These are phyloP conservation scores for Halcyon smyrnensis DNA, from an alignment of 2,797 vertebrate genomes.

Conservation along the genomic window DNA sequence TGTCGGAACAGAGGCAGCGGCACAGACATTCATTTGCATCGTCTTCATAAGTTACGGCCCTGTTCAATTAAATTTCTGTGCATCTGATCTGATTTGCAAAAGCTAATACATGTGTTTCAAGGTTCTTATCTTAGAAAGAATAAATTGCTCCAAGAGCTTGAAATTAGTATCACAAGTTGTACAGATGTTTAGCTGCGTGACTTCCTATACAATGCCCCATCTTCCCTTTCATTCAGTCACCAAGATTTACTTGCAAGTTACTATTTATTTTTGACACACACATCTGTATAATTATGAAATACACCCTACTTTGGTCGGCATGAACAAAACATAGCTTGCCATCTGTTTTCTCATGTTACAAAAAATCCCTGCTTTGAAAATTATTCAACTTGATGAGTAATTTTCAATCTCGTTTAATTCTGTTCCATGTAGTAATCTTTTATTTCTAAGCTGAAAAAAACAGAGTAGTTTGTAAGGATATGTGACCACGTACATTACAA, in stretches of 20 bases:
- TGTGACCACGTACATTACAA: background rate
- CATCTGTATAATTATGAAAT: background rate
- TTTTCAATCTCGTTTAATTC: constrained; percentile 1
- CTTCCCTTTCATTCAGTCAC: background rate
- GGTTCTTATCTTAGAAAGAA: background rate
- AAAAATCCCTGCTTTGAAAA: constrained; percentile 18
- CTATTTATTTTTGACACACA: background rate
- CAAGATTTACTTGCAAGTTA: background rate
- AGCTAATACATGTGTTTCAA: background rate
- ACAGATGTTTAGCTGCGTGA: background rate
- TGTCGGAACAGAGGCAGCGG: constrained; percentile 28
- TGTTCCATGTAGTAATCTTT: background rate
- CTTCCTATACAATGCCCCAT: background rate
- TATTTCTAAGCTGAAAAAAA: background rate
- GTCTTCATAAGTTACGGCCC: background rate
- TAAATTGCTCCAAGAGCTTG: background rate
- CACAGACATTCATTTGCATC: background rate
- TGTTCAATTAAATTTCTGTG: background rate
- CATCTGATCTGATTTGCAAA: background rate
- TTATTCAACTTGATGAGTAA: background rate
- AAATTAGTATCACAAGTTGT: background rate
- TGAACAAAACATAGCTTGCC: background rate
- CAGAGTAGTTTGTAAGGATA: background rate
- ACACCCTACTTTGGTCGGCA: background rate
- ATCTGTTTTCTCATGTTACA: background rate